Evolutionary conservation across 2,888 invertebrate genomes (phyloP).

Genomic region (Agrotis puta): DNA sequence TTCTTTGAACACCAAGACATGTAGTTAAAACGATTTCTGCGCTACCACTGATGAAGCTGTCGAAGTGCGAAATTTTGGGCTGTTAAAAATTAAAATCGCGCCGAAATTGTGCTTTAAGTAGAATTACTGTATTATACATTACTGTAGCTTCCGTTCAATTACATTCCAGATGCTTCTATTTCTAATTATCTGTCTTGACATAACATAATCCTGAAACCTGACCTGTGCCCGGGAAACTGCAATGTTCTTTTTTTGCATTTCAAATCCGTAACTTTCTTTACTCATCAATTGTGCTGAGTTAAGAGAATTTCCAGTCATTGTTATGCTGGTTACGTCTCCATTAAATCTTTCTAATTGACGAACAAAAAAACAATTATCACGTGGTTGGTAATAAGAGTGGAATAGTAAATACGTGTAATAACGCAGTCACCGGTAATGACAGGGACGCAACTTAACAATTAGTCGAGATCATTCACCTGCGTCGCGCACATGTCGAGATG

Average conservation of each 20-base stretch:
- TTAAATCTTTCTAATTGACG: constrained; percentile 61
- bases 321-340: constrained; percentile 55
- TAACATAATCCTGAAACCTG: not conserved
- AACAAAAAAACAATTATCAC: constrained; percentile 57
- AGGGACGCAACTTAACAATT: constrained; percentile 67
- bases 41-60: too few relatives aligned
- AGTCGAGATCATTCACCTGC: constrained; percentile 76
- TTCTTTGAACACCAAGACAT: not conserved
- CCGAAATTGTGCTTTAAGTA: too few relatives aligned
- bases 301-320: constrained; percentile 61
- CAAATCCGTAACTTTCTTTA: constrained; percentile 55
- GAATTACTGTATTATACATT: too few relatives aligned
- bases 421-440: constrained; percentile 62
- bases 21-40: too few relatives aligned
- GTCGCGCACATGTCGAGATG: constrained; percentile 78
- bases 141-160: not conserved
- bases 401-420: constrained; percentile 63
- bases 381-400: constrained; percentile 46
- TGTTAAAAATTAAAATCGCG: too few relatives aligned
- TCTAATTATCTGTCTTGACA: not conserved
- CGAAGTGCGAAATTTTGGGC: too few relatives aligned
- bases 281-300: constrained; percentile 42
- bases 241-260: constrained; percentile 22
- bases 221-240: constrained; percentile 10
- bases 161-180: constrained; percentile 1